Evolutionary conservation across 1,140 invertebrate species (phyloP), one percentile per base, ranked within the genome.

Genomic region (Platyscapa corneri): DNA sequence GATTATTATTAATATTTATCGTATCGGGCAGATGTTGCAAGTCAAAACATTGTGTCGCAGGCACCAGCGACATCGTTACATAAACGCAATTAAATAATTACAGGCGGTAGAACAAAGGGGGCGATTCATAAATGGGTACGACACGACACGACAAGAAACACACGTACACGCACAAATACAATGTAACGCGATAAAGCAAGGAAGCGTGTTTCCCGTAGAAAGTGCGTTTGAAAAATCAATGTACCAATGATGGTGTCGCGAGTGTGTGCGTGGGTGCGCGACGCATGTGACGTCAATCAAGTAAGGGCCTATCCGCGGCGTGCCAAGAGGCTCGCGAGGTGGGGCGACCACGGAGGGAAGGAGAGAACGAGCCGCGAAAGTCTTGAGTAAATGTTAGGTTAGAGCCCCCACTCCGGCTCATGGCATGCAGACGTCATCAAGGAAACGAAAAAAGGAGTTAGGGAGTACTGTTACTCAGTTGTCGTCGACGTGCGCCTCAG

Each of bases 371-470:
- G 34, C 7, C 37, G 78, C 32, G 78, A 80, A 80, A 80, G 78
- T 49, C 23, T 67, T 30, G 78, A 80, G 64, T 39, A 39, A 60
- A 75, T 74, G 81, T 83, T 75, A 74, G 80, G 81, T 75, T 74
- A 60, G 14, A 37, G 60, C 53, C 65, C 72, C 56, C 75, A 65
- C 34, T 39, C 30, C n/a, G 16, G 32, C 53, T 64, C 70, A 46
- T 53, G 67, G 56, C 60, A 53, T 72, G 82, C 60, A 30, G 53
- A 83, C 82, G 83, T 84, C 82, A 84, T 84, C 83, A 79, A 70
- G 56, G 56, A 67, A 77, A 76, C 49, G 42, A 67, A 77, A 83
- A 83, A 83, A 83, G 82, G 49, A 74, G 64, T 30, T 46, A 60
- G 56, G 56, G 56, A 60, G 67, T 82, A 82, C 82, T 74, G 80